A percentile compares a stretch with the other conserved stretches of the same genome.
Conservation (phyloP, 2,888 invertebrate species). For the Polydrusus pterygomalis region DNA sequence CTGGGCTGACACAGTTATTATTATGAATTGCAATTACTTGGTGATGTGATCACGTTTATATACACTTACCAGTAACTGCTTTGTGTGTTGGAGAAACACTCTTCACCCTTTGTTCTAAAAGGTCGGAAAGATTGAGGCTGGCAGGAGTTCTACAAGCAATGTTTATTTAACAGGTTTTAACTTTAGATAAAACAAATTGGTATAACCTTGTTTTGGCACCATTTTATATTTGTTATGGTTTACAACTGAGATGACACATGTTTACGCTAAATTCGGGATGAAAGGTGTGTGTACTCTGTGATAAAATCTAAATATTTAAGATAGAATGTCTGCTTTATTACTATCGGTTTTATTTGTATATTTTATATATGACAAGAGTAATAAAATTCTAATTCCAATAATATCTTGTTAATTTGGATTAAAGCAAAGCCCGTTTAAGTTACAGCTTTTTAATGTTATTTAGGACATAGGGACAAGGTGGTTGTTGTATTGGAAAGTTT, state of each 20-base stretch:
- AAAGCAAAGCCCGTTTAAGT: background rate
- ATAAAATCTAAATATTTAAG: background rate
- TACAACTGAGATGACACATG: constrained; percentile 20
- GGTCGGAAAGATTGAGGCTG: background rate
- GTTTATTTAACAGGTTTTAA: constrained; percentile 11
- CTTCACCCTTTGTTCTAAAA: constrained; percentile 1
- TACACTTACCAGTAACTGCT: constrained; percentile 5
- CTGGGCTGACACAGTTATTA: constrained; percentile 18
- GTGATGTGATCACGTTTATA: constrained; percentile 9
- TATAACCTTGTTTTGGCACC: constrained; percentile 25
- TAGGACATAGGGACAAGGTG: too few relatives aligned
- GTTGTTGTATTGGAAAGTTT: too few relatives aligned
- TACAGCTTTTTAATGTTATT: background rate
- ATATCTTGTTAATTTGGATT: background rate
- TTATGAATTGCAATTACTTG: constrained; percentile 16
- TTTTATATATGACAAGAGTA: background rate
- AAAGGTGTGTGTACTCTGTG: constrained; percentile 6
- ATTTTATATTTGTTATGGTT: constrained; percentile 18
- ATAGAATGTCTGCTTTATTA: background rate
- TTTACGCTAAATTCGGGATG: constrained; percentile 9
- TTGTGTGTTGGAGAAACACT: background rate
- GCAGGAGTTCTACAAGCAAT: background rate
- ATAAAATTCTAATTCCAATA: background rate
- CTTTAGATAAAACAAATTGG: constrained; percentile 21
- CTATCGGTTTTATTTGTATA: background rate